Percentiles rank a stretch among this genome's conserved stretches.
Evolutionary conservation across 2,113 vertebrate species (phyloP).

Genomic region (Bos taurus): DNA sequence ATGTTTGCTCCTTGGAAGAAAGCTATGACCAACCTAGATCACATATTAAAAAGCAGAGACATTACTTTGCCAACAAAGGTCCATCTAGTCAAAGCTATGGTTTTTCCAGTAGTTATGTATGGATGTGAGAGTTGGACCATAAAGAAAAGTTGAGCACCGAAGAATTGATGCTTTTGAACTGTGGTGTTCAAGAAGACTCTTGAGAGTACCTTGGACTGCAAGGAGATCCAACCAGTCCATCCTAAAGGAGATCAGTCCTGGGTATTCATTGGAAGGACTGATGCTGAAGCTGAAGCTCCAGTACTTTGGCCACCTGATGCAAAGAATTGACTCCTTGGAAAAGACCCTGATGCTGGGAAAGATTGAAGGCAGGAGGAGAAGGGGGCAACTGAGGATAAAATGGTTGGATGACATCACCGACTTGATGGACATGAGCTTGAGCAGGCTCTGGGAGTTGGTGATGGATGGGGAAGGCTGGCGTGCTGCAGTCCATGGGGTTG

Average conservation of each 20-base stretch:
- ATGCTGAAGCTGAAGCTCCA: not conserved
- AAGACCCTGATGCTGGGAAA: not conserved
- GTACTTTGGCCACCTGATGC: not conserved
- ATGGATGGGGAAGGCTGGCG: not conserved
- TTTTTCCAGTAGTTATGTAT: not conserved
- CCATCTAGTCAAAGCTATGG: not conserved
- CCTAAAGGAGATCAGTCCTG: not conserved
- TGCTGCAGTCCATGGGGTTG: not conserved
- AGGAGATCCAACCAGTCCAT: not conserved
- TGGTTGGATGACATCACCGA: not conserved
- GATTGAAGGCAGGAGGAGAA: not conserved
- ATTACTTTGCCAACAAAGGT: not conserved
- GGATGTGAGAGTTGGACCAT: not conserved
- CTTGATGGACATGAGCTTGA: not conserved
- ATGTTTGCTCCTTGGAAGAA: not conserved
- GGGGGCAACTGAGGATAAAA: not conserved
- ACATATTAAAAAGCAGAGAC: not conserved
- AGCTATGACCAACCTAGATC: not conserved
- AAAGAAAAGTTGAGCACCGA: not conserved
- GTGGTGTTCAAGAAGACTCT: not conserved
- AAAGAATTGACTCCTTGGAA: not conserved
- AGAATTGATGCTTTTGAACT: not conserved
- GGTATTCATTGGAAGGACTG: not conserved
- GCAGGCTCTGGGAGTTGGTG: not conserved
- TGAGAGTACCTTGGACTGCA: not conserved